Conservation (phyloP, 2,797 vertebrate genomes). For the Remorina albescens region DNA sequence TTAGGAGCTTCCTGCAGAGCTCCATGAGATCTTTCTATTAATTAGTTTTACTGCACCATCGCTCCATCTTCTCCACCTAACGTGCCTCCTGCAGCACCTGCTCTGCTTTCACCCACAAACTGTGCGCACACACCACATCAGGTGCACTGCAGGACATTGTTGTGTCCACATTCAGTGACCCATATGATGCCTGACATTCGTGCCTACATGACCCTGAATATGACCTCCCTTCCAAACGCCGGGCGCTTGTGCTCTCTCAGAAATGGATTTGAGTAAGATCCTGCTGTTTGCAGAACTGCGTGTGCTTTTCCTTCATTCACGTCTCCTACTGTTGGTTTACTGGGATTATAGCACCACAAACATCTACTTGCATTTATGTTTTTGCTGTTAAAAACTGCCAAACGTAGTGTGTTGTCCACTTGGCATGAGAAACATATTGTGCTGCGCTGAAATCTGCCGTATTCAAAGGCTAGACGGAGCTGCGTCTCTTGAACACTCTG, state of each 20-base stretch:
- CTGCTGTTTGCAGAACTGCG: slow-evolving; percentile 41
- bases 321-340: slow-evolving; percentile 55
- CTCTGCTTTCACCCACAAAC: slow-evolving; percentile 4
- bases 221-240: slow-evolving; percentile 12
- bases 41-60: background rate
- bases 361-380: slow-evolving; percentile 51
- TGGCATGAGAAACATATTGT: slow-evolving; percentile 38
- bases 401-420: slow-evolving; percentile 46
- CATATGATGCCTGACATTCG: background rate
- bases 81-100: slow-evolving; percentile 5
- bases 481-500: slow-evolving; percentile 91
- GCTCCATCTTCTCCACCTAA: background rate
- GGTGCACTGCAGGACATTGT: background rate
- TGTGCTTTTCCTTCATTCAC: slow-evolving; percentile 30
- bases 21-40: slow-evolving; percentile 2
- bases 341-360: slow-evolving; percentile 76
- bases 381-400: slow-evolving; percentile 37
- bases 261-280: slow-evolving; percentile 40
- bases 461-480: slow-evolving; percentile 86
- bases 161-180: background rate
- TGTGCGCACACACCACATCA: background rate
- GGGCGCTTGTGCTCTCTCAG: slow-evolving; percentile 17
- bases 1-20: background rate
- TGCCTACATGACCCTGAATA: slow-evolving; percentile 1
- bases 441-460: slow-evolving; percentile 40